These are phyloP conservation scores for pig (Sus scrofa) DNA, from an alignment of 2,113 vertebrate genomes.

Conservation along the genomic window T2T-Sscrofa CM000819.6:115623501-115624000, in stretches of 20 bases:
- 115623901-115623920: neutral
- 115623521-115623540: neutral
- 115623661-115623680: neutral
- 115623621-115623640: neutral
- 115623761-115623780: neutral
- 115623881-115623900: neutral
- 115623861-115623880: neutral
- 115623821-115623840: constrained; percentile 5
- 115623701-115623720: neutral
- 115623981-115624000: neutral
- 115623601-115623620: neutral
- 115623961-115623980: neutral
- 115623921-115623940: neutral
- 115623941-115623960: neutral
- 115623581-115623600: neutral
- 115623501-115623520: neutral
- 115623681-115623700: neutral
- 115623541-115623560: neutral
- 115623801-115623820: neutral
- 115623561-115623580: neutral
- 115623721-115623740: neutral
- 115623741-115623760: neutral
- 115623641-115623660: neutral
- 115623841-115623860: neutral
- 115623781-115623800: neutral